Evolutionary conservation across 92 coral and sea anemone genomes (phyloP).

Genomic region (Porites evermanni): DNA sequence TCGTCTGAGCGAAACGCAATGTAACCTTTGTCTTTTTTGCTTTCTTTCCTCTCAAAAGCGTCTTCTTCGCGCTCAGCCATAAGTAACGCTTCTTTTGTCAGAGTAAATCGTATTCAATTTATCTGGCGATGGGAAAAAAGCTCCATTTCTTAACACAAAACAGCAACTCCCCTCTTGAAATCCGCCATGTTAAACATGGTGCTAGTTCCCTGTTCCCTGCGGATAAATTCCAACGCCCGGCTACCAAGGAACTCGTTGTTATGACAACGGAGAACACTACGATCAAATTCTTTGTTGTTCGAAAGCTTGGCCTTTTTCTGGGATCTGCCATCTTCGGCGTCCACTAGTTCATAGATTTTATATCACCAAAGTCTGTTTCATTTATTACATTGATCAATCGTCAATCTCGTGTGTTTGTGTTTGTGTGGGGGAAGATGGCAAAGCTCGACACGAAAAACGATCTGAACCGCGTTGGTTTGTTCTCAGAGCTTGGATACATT

Average conservation of each 20-base stretch:
- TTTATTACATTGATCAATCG: not conserved
- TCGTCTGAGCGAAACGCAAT: slow-evolving; percentile 94
- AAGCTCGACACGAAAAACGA: slow-evolving; percentile 86
- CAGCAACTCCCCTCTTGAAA: not conserved
- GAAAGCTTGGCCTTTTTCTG: not conserved
- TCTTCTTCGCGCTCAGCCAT: slow-evolving; percentile 94
- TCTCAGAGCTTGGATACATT: slow-evolving; percentile 95
- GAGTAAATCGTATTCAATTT: not conserved
- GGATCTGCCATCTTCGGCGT: not conserved
- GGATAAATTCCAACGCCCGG: slow-evolving; percentile 10
- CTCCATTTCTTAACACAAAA: not conserved
- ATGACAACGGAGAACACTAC: slow-evolving; percentile 33
- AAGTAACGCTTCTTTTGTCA: slow-evolving; percentile 36
- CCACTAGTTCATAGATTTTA: not conserved
- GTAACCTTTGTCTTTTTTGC: slow-evolving; percentile 93
- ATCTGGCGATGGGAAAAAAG: slow-evolving; percentile 5
- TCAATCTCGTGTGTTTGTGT: no score
- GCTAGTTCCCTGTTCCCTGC: slow-evolving; percentile 35
- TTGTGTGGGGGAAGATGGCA: slow-evolving; percentile 43
- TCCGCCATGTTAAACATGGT: slow-evolving; percentile 77
- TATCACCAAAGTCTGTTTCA: not conserved
- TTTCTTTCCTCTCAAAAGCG: slow-evolving; percentile 78
- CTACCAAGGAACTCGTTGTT: slow-evolving; percentile 37
- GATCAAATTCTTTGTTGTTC: not conserved
- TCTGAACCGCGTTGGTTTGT: slow-evolving; percentile 90